These are phyloP conservation scores for Hydra vulgaris DNA, from an alignment of 30 jellyfish, hydroid and myxozoan species.

Conservation along the genomic window DNA sequence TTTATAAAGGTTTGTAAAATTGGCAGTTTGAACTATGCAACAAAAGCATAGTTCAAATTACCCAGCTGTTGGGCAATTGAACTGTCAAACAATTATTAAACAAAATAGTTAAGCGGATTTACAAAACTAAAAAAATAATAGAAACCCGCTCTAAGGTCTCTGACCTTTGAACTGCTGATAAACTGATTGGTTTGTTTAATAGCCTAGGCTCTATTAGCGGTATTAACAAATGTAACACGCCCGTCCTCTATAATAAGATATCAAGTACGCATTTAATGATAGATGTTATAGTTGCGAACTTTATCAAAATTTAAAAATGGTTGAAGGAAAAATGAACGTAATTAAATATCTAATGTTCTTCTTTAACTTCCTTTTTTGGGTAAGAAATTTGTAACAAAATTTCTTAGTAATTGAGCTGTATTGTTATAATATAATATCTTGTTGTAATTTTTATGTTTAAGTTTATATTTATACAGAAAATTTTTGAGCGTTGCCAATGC, in stretches of 20 bases:
- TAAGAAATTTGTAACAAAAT: conserved; percentile 30
- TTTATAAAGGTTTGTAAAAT: too few species aligned
- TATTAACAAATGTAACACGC: not conserved
- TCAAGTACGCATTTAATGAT: conserved; percentile 18
- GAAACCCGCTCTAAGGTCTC: not conserved
- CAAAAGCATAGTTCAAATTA: too few species aligned
- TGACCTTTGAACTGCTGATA: not conserved
- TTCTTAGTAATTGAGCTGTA: not conserved
- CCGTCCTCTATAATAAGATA: too few species aligned
- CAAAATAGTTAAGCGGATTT: too few species aligned
- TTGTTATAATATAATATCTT: too few species aligned
- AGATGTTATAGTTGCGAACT: too few species aligned
- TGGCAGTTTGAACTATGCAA: too few species aligned
- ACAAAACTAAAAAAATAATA: too few species aligned
- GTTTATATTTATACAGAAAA: not conserved
- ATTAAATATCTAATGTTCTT: conserved; percentile 85
- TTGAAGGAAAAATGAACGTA: conserved; percentile 85
- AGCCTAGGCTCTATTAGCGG: not conserved
- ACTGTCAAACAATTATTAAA: too few species aligned
- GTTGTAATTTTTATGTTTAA: not conserved
- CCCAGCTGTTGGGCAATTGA: too few species aligned
- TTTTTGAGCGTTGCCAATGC: not conserved
- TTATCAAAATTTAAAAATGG: too few species aligned
- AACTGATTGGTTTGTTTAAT: not conserved
- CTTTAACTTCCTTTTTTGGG: conserved; percentile 95